These are phyloP conservation scores for Tinea pellionella DNA, from an alignment of 2,888 invertebrate species.

Conservation along the genomic window DNA sequence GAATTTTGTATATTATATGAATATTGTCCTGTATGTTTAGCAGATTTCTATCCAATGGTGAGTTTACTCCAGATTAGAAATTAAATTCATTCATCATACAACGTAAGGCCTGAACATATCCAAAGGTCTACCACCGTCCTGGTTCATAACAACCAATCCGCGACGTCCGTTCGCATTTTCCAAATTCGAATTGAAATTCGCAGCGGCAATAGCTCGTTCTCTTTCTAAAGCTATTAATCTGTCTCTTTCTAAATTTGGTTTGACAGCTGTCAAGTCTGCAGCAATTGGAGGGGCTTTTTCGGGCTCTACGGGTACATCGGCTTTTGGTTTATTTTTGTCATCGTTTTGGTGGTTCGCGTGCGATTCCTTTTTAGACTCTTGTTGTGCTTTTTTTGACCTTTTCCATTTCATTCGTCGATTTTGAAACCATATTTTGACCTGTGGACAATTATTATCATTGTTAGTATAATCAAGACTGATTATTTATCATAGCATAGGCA, in stretches of 20 bases:
- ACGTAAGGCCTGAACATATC: conserved; percentile 68
- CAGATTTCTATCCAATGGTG: no score
- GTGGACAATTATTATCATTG: conserved; percentile 34
- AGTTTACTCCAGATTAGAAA: no score
- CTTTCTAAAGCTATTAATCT: conserved; percentile 59
- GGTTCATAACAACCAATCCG: conserved; percentile 52
- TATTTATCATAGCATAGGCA: no score
- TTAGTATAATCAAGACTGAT: no score
- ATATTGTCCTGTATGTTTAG: no score
- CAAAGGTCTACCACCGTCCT: conserved; percentile 54
- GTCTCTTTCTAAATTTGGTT: conserved; percentile 55
- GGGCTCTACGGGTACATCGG: conserved; percentile 27
- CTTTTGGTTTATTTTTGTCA: conserved; percentile 45
- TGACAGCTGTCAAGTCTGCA: conserved; percentile 60
- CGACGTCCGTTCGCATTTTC: conserved; percentile 43
- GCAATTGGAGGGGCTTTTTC: conserved; percentile 41
- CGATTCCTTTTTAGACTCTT: conserved; percentile 78
- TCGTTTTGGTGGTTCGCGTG: conserved; percentile 35
- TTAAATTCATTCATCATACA: conserved; percentile 40
- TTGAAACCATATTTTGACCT: conserved; percentile 99
- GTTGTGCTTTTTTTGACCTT: conserved; percentile 94
- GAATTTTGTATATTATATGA: no score
- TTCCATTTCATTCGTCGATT: conserved; percentile 99
- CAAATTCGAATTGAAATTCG: conserved; percentile 64
- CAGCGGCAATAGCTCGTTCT: conserved; percentile 60